Evolutionary conservation across 2,113 vertebrate species (phyloP), one percentile per base, ranked within the genome.

Genomic region (Cyprinodon variegatus): DNA sequence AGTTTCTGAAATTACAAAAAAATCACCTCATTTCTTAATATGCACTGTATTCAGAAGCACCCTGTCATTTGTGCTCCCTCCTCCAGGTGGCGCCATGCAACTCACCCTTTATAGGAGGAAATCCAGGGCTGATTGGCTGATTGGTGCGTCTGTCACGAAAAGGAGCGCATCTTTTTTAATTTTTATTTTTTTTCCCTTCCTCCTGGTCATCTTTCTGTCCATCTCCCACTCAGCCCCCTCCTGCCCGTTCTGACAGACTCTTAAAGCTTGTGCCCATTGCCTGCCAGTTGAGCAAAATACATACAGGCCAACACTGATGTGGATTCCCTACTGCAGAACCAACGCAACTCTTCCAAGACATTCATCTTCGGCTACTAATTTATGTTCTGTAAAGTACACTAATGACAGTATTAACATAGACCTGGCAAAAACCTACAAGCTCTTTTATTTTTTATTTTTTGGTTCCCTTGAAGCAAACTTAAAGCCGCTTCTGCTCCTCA

Each of bases 371-470:
- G 64, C 78, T 83, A 82, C 90, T 92, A 90, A 91, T 90, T 92
- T 93, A 92, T 92, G 86, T 90, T 92, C 83, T 91, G 84, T 93
- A 90, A 91, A 90, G 83, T 89, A 90, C 90, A 91, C 82, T 88
- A 90, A 90, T 87, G 84, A 79, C 92, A 91, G 88, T 91, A 91
- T 93, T 90, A 91, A 87, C 82, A 15, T 78, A 86, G 82, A 76
- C 71, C 74, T 53, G 74, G 75, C 79, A 46, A 48, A 85, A 84
- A 76, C 20, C 76, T 85, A 81, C 87, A 84, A 63, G 71, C 70
- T 71, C 76, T 77, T 59, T 15, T 81, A 72, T 62, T 3, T 29
- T 67, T 41, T 39, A 38, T 17, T 17, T 6, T 7, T 61, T 61
- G 13, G 9, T 4, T 64, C 83, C 85, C 62, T 61, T 68, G 61